phyloP scores from a whole-genome alignment of 1,140 invertebrate species.

The Diploscapter pachys region DNA sequence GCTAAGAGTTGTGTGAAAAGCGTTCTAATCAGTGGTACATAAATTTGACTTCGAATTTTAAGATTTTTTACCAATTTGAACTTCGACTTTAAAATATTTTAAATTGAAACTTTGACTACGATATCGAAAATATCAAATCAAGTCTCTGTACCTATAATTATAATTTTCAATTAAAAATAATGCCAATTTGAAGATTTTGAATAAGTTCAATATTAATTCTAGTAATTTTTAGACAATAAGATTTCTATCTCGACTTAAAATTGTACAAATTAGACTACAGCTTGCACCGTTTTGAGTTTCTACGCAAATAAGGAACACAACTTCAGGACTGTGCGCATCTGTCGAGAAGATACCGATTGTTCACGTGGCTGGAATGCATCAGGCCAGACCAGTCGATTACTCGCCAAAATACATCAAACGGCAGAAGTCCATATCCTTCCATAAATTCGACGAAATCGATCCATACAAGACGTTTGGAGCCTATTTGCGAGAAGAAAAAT shows the following conservation, averaged over 20 bases:
- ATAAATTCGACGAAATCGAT: conserved; percentile 26
- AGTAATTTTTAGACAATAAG: background rate
- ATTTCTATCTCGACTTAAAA: background rate
- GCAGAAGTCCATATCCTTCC: conserved; percentile 14
- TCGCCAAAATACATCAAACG: conserved; percentile 8
- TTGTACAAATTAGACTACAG: background rate
- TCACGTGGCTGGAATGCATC: conserved; percentile 9
- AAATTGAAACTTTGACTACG: too few species aligned
- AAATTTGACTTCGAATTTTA: background rate
- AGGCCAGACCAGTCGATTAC: conserved; percentile 23
- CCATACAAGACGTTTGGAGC: conserved; percentile 1
- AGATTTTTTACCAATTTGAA: conserved; percentile 6
- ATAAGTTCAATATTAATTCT: background rate
- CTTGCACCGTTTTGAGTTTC: background rate
- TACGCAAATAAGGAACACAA: background rate
- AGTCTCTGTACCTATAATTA: background rate
- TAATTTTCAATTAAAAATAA: background rate
- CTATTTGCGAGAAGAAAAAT: too few species aligned
- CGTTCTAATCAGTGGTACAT: background rate
- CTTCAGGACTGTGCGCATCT: conserved; percentile 10
- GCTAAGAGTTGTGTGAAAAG: background rate
- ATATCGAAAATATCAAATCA: too few species aligned
- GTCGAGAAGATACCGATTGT: conserved; percentile 6
- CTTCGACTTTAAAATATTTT: conserved; percentile 2
- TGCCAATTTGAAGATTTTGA: background rate